Percentiles rank a stretch among this genome's conserved stretches.
Evolutionary conservation across 2,113 vertebrate genomes (phyloP).

Genomic region (Uria lomvia): DNA sequence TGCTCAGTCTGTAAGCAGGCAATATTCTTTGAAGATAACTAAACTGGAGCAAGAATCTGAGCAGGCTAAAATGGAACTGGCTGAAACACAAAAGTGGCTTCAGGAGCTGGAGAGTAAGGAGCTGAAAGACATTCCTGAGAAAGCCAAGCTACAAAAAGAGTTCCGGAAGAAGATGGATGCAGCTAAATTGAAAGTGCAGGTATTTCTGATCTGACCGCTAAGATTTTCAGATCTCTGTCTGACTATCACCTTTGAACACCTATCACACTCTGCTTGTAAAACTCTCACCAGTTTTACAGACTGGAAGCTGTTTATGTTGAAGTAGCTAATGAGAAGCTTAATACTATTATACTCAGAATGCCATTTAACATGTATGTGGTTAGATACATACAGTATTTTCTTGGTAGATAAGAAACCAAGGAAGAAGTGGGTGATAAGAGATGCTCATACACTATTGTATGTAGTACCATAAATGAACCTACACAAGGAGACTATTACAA

Average conservation of each 20-base stretch:
- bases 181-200: constrained; percentile 78
- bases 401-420: neutral
- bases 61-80: constrained; percentile 70
- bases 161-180: constrained; percentile 76
- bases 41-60: constrained; percentile 75
- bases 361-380: neutral
- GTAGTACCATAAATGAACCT: neutral
- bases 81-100: constrained; percentile 73
- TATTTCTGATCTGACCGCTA: constrained; percentile 33
- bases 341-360: neutral
- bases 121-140: constrained; percentile 69
- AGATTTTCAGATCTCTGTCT: neutral
- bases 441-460: neutral
- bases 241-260: neutral
- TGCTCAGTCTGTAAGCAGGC: constrained; percentile 75
- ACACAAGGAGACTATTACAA: neutral
- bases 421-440: neutral
- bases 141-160: constrained; percentile 73
- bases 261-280: neutral
- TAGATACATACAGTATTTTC: neutral
- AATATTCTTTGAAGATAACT: constrained; percentile 75
- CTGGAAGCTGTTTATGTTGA: neutral
- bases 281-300: neutral
- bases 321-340: neutral
- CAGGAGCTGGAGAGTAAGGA: constrained; percentile 76